These are phyloP conservation scores for Podarcis siculus DNA, from an alignment of 2,797 vertebrate species.

Conservation along the genomic window DNA sequence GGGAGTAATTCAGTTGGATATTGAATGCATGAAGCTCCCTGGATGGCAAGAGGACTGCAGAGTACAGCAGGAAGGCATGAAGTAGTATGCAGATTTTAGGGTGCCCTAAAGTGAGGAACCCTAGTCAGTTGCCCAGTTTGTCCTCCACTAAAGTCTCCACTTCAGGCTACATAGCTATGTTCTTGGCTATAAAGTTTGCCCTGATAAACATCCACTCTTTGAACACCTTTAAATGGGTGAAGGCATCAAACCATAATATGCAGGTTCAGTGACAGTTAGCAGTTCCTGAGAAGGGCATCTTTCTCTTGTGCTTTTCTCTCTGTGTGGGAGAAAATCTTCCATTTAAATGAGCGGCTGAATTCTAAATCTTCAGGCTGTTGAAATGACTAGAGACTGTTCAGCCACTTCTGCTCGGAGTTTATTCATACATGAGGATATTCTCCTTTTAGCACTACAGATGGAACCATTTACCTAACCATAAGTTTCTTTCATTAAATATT, in stretches of 20 bases:
- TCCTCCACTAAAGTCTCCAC: no score
- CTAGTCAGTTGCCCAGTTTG: no score
- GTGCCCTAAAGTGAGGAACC: no score
- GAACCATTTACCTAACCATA: conserved; percentile 67
- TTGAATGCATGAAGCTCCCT: no score
- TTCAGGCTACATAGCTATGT: neutral
- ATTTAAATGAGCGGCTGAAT: conserved; percentile 70
- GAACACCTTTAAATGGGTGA: conserved; percentile 49
- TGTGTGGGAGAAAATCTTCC: conserved; percentile 62
- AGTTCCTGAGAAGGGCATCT: conserved; percentile 54
- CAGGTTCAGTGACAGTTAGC: conserved; percentile 51
- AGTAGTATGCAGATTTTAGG: no score
- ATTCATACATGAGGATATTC: conserved; percentile 71
- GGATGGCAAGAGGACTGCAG: no score
- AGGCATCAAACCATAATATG: conserved; percentile 60
- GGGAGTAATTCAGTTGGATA: no score
- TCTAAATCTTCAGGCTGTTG: conserved; percentile 68
- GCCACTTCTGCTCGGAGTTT: conserved; percentile 69
- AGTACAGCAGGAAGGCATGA: no score
- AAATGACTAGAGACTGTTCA: conserved; percentile 66
- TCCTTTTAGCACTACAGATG: conserved; percentile 63
- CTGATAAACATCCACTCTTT: conserved; percentile 55
- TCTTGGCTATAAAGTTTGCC: conserved; percentile 31
- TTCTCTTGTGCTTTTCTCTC: conserved; percentile 60
- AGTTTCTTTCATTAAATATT: conserved; percentile 75